phyloP scores from a whole-genome alignment of 2,113 vertebrate species.

The Ictalurus punctatus region DNA sequence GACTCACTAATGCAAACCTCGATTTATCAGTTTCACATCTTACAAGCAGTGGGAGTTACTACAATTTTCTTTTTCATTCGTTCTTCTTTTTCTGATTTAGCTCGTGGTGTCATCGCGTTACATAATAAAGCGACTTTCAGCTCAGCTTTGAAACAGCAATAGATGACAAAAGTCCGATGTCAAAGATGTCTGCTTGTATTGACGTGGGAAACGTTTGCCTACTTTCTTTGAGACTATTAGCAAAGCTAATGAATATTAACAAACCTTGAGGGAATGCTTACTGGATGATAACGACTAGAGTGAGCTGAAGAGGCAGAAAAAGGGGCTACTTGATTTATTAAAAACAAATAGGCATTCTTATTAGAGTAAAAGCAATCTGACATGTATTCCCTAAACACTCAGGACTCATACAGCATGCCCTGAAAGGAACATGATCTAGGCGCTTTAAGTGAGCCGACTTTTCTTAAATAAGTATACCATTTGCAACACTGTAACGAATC shows the following conservation, averaged over 20 bases:
- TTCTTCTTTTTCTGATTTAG: background rate
- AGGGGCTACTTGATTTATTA: background rate
- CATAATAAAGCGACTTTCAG: background rate
- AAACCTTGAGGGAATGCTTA: background rate
- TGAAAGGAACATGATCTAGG: background rate
- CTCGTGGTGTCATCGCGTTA: background rate
- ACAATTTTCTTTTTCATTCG: no score
- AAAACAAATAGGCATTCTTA: background rate
- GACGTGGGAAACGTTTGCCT: background rate
- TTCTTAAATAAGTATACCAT: background rate
- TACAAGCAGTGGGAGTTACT: background rate
- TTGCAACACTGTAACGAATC: slow-evolving; percentile 1
- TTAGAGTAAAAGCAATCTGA: background rate
- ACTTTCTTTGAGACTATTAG: background rate
- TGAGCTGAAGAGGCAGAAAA: background rate
- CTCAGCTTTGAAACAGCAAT: background rate
- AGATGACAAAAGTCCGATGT: background rate
- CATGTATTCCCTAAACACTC: background rate
- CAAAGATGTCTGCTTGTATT: background rate
- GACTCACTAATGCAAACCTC: background rate
- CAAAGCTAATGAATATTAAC: background rate
- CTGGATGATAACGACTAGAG: background rate
- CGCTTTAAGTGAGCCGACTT: background rate
- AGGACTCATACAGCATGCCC: background rate
- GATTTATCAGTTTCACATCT: background rate